These are phyloP conservation scores for Aquatica leii DNA, from an alignment of 2,888 invertebrate species.

Conservation along the genomic window DNA sequence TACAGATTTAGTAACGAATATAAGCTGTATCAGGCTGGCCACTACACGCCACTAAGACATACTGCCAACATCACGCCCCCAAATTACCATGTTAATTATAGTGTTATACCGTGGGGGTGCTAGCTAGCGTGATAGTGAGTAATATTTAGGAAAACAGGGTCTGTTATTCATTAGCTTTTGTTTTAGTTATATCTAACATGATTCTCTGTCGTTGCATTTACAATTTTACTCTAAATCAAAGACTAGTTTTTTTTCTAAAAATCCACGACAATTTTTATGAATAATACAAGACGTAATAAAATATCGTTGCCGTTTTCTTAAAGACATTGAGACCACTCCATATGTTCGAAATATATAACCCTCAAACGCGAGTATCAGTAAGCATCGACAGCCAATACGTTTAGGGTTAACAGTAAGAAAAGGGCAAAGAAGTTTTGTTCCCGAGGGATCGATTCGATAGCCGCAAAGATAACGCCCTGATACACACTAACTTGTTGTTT, in stretches of 20 bases:
- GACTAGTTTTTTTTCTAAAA: no score
- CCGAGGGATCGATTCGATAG: conserved; percentile 47
- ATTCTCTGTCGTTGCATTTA: conserved; percentile 39
- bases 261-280: no score
- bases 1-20: conserved; percentile 38
- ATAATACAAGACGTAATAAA: neutral
- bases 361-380: conserved; percentile 28
- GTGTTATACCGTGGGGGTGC: conserved; percentile 53
- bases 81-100: conserved; percentile 63
- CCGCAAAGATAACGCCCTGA: conserved; percentile 52
- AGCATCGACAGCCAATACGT: conserved; percentile 40
- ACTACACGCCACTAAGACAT: conserved; percentile 61
- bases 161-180: conserved; percentile 56
- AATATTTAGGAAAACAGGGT: conserved; percentile 54
- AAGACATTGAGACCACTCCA: conserved; percentile 3
- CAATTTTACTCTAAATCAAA: conserved; percentile 15
- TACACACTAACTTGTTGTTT: conserved; percentile 52
- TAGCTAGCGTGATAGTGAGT: conserved; percentile 54
- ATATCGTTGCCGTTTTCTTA: conserved; percentile 11
- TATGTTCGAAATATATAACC: conserved; percentile 34
- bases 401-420: conserved; percentile 32
- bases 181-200: conserved; percentile 40
- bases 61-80: conserved; percentile 61
- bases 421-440: conserved; percentile 36
- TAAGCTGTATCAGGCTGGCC: conserved; percentile 54